Evolutionary conservation across 2,113 vertebrate species (phyloP), one percentile per base, ranked within the genome.

Genomic region (Chamaea fasciata): DNA sequence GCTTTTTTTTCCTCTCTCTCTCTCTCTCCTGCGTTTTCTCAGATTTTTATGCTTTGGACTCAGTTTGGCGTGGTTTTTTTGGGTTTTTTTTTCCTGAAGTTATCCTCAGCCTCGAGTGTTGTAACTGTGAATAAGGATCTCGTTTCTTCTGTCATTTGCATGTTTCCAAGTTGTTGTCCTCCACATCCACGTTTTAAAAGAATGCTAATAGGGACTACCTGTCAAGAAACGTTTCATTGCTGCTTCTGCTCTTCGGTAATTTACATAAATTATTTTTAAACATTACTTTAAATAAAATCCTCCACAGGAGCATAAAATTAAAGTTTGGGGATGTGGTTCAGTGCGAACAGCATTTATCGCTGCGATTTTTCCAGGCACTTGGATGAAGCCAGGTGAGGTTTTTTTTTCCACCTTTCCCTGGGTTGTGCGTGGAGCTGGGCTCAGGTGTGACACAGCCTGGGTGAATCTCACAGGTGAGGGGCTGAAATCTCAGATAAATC

Each of bases 221-320:
- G 83, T 94, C 95, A 94, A 73, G 92, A 83, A 93, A 84, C 93
- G 92, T 83, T 96, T 93, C 94, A 93, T 87, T 90, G 88, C 92
- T 84, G 92, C 92, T 87, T 96, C 95, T 96, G 76, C 73, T 97
- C 93, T 93, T 71, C 30, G 90, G 65, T 95, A 94, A 96, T 96
- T 96, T 96, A 78, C 95, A 95, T 95, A 93, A 95, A 97, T 96
- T 97, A 95, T 88, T 96, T 96, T 95, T 53, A 94, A 96, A 65
- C 83, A 93, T 94, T 79, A 83, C 90, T 91, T 95, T 73, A 95
- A 90, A 88, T 78, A 96, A 96, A 95, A 93, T 84, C 92, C 92
- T 96, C 73, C 90, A 92, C 92, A 96, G 93, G 76, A 96, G 76
- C 85, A 95, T 90, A 93, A 90, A 95, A 96, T 94, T 77, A 49